Evolutionary conservation across 2,113 vertebrate species (phyloP).

Genomic region (Podarcis cretensis): DNA sequence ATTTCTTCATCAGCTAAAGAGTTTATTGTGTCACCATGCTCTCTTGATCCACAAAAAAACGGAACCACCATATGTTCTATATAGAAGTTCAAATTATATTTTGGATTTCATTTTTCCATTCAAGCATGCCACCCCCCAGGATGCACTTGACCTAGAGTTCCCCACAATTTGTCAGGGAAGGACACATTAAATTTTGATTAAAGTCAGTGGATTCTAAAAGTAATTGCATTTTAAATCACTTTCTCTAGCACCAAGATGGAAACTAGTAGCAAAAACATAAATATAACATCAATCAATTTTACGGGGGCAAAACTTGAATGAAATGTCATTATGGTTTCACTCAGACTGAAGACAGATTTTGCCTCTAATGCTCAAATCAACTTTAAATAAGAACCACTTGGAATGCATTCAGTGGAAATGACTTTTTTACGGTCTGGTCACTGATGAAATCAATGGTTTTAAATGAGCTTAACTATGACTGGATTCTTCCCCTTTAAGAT

Average conservation of each 20-base stretch:
- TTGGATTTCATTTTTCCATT: not conserved
- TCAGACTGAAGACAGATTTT: not conserved
- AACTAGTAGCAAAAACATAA: conserved; percentile 8
- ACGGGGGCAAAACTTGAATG: not conserved
- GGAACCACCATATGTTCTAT: too few relatives aligned
- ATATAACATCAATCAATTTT: not conserved
- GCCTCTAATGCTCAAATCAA: fast-evolving
- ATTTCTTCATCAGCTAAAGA: too few relatives aligned
- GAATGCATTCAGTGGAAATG: not conserved
- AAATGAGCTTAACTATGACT: not conserved
- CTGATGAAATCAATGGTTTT: not conserved
- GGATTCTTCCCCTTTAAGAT: not conserved
- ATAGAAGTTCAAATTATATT: not conserved
- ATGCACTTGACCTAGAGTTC: conserved; percentile 2
- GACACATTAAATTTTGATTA: conserved; percentile 11
- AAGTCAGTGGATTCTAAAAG: conserved; percentile 18
- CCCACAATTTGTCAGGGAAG: not conserved
- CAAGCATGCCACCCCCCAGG: not conserved
- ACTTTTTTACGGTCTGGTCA: not conserved
- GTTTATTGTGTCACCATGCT: too few relatives aligned
- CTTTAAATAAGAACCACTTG: not conserved
- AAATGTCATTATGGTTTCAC: not conserved
- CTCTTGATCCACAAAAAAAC: too few relatives aligned
- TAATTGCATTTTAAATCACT: conserved; percentile 24
- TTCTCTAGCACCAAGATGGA: not conserved